Evolutionary conservation across 2,797 vertebrate genomes (phyloP), one percentile per base, ranked within the genome.

Genomic region (Rachycentron canadum): DNA sequence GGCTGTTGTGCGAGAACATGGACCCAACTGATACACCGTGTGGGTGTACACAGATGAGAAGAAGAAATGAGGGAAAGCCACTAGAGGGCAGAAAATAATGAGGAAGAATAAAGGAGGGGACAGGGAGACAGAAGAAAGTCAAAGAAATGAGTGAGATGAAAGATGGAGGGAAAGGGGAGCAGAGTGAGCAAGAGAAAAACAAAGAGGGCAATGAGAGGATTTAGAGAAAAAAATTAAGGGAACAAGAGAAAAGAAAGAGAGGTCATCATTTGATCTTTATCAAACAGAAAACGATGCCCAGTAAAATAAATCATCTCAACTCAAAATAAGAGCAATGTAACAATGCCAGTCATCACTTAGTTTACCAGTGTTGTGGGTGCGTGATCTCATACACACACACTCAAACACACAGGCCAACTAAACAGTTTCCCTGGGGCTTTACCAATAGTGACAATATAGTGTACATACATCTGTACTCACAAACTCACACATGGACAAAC

Each of bases 381-480:
- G 55, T 23, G 26, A 69, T 52, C 10, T 32, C 13, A 40, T 32
- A 53, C 30, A 50, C 19, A 55, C 43, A 47, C 8, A 34, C 43
- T 68, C 63, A 57, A 49, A 67, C 13, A 38, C 36, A 61, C 25
- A 55, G 0, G 56, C 70, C 67, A 83, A 71, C 70, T 47, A 53
- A 82, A 67, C 32, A 57, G 55, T 74, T 82, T 85, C 53, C 40
- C 84, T 59, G 40, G 58, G 69, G 73, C 73, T 92, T 90, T 84
- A 89, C 92, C 93, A 93, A 91, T 86, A 86, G 77, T 81, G 38
- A 84, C 88, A 93, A 93, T 93, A 92, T 91, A 89, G 73, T 59
- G 73, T 75, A 34, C 36, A 57, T 23, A 9, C 58, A 38, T 3
- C 32, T 32, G 32, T 32, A 23, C 19, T 26, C 12, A 68, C 57